Percentiles rank a stretch among this genome's conserved stretches.
phyloP scores from a whole-genome alignment of 2,113 vertebrate species.

The Pogona vitticeps region DNA sequence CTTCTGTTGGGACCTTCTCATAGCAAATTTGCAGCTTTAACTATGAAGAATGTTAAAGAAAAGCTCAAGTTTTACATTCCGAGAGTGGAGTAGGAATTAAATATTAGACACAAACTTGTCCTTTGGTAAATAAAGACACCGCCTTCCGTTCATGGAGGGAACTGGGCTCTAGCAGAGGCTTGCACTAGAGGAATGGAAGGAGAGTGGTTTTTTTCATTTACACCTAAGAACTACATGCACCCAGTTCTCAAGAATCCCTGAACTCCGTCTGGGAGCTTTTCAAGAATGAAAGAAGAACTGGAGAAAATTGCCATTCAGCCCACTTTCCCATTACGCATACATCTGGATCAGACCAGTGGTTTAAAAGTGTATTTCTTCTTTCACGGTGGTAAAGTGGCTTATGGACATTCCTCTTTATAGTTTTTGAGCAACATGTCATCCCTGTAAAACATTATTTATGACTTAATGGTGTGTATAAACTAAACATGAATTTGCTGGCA shows the following conservation, averaged over 20 bases:
- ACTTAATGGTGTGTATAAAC: background rate
- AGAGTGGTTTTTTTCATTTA: too few species aligned
- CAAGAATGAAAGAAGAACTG: background rate
- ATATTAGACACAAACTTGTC: background rate
- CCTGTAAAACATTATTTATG: background rate
- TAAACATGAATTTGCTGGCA: background rate
- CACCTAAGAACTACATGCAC: too few species aligned
- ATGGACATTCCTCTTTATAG: background rate
- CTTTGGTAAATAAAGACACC: background rate
- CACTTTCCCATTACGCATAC: background rate
- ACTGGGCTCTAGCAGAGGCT: too few species aligned
- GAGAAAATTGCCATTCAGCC: background rate
- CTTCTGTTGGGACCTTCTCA: background rate
- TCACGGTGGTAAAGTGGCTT: background rate
- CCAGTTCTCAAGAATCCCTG: too few species aligned
- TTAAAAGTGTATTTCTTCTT: background rate
- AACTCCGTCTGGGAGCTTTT: background rate
- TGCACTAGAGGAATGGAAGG: too few species aligned
- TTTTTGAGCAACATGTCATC: background rate
- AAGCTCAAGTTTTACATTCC: background rate
- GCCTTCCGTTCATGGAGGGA: background rate
- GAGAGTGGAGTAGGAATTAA: background rate
- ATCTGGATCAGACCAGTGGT: too few species aligned
- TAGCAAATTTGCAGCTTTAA: background rate
- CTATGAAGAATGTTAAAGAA: background rate